Evolutionary conservation across 2,797 vertebrate species (phyloP), one percentile per base, ranked within the genome.

Genomic region (Helarctos malayanus): DNA sequence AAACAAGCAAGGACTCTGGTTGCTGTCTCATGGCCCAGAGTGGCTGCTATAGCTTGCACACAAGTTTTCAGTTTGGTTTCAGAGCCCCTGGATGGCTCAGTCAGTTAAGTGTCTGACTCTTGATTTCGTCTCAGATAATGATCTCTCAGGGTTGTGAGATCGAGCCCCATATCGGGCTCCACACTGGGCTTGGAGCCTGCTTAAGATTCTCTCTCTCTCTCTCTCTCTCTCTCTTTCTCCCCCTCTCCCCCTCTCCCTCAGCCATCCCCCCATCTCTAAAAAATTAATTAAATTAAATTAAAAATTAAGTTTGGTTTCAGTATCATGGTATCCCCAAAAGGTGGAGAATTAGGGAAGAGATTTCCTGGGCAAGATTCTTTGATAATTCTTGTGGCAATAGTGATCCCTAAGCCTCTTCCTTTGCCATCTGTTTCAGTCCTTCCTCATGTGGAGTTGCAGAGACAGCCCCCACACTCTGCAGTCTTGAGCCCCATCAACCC

Each of bases 331-430:
- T 59, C 21, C 29, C 38, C 27, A 52, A 79, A 73, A 92, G 32
- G 7, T 52, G 7, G 27, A 25, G 5, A 87, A 56, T 63, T 91
- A 49, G 49, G 38, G 7, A 91, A 68, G 56, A 47, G 45, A 32
- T 89, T 89, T 80, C 71, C n/a, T 91, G 25, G 47, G n/a, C 59
- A 92, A 83, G 59, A 23, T 47, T 91, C 52, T 69, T 52, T 45
- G 63, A 61, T 87, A 76, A 79, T 81, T 95, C 56, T 81, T 78
- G 6, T 19, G 76, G 32, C 41, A 84, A 7, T 76, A 52, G 13
- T 82, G 49, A n/a, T 27, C 52, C 69, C 54, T 65, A 80, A 83
- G 25, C 32, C 65, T 76, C 38, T 76, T 92, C 76, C 61, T 86
- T 95, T 63, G 65, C 23, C 38, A 19, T 83, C 3, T 29, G 84